Conservation (phyloP, 2,113 vertebrate species). For the Odocoileus hemionus region DNA sequence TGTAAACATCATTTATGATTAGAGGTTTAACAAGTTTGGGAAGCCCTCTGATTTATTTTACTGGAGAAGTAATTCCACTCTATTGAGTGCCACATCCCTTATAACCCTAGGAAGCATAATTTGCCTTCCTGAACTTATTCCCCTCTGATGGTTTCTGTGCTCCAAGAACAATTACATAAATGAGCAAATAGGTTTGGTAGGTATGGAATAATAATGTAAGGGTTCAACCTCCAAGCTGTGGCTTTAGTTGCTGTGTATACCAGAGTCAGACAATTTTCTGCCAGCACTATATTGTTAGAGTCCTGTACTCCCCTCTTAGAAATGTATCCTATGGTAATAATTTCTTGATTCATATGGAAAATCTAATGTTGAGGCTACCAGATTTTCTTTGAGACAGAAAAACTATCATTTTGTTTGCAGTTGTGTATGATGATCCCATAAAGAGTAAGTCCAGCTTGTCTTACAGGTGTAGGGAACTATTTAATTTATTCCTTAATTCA, state of each 20-base stretch:
- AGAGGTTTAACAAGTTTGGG: not conserved
- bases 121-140: not conserved
- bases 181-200: not conserved
- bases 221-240: not conserved
- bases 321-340: not conserved
- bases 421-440: not conserved
- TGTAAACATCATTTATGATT: constrained; percentile 26
- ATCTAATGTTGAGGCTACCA: not conserved
- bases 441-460: constrained; percentile 5
- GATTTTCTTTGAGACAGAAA: not conserved
- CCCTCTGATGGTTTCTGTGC: not conserved
- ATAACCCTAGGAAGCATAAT: not conserved
- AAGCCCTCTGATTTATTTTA: constrained; percentile 26
- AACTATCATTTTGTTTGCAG: not conserved
- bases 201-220: not conserved
- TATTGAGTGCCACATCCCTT: not conserved
- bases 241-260: not conserved
- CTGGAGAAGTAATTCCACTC: constrained; percentile 36
- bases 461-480: not conserved
- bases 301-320: not conserved
- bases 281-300: not conserved
- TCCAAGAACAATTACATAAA: not conserved
- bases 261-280: constrained; percentile 15
- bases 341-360: not conserved
- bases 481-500: not conserved